A percentile compares a stretch with the other conserved stretches of the same genome.
phyloP scores from a whole-genome alignment of 2,888 invertebrate genomes.

The Drosophila siamana region DNA sequence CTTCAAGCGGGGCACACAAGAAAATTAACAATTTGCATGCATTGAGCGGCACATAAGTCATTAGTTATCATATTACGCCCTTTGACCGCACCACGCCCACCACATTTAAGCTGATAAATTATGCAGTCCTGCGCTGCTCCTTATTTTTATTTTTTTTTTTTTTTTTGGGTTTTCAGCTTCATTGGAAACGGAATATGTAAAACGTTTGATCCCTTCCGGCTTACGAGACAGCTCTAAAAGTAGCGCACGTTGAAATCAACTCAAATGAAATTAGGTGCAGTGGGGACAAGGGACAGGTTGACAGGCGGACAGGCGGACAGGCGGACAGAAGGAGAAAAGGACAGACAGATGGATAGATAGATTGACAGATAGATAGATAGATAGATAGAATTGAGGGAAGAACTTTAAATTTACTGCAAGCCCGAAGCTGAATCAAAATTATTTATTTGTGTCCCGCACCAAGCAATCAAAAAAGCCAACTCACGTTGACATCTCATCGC shows the following conservation, averaged over 20 bases:
- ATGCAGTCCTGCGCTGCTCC: slow-evolving; percentile 54
- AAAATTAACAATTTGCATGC: slow-evolving; percentile 67
- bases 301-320: slow-evolving; percentile 2
- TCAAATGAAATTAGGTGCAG: slow-evolving; percentile 60
- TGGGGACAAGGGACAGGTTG: slow-evolving; percentile 5
- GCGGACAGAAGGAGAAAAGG: too few species aligned
- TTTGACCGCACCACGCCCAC: slow-evolving; percentile 39
- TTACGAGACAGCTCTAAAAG: slow-evolving; percentile 67
- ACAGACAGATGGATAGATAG: not conserved
- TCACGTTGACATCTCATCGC: slow-evolving; percentile 41
- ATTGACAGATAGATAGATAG: too few species aligned
- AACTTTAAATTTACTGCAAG: slow-evolving; percentile 71
- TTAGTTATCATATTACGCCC: slow-evolving; percentile 54
- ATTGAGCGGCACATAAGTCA: slow-evolving; percentile 53
- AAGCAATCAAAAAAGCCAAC: slow-evolving; percentile 50
- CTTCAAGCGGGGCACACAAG: not conserved
- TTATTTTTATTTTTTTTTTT: slow-evolving; percentile 19
- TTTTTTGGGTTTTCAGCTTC: slow-evolving; percentile 40
- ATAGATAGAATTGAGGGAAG: not conserved
- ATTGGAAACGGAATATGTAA: slow-evolving; percentile 54
- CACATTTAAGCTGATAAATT: slow-evolving; percentile 67
- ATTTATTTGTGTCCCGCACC: slow-evolving; percentile 64
- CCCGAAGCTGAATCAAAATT: slow-evolving; percentile 59
- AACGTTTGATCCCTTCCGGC: slow-evolving; percentile 80
- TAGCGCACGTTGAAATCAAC: slow-evolving; percentile 57